Evolutionary conservation across 2,888 invertebrate genomes (phyloP), one percentile per base, ranked within the genome.

Genomic region (Molorchus minor): DNA sequence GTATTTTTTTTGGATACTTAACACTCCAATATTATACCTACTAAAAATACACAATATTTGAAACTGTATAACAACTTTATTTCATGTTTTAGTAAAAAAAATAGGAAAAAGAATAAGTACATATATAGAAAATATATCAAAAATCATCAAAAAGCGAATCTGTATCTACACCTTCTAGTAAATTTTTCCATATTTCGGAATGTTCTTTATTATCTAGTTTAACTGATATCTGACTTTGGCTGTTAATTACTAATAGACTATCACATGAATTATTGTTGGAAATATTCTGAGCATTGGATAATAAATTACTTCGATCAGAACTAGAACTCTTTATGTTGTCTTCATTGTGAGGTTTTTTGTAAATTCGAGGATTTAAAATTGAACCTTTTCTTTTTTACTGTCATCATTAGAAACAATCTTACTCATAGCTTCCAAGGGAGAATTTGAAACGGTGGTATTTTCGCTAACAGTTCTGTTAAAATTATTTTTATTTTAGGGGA

Each of bases 121-220:
- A 52, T 52, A 46, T 41, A 29, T 21, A 33, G 17, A 44, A 44
- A 29, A 47, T n/a, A 21, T 44, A 44, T 71, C 56, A 75, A 70
- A 75, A 74, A 49, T 75, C 75, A 43, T 71, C 73, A 63, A 75
- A 75, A 16, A 75, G 67, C 20, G 64, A 62, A 65, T 68, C 69
- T 12, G 71, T 57, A 68, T 76, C 75, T 12, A 75, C 56, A 30
- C 71, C 75, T 41, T 71, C 69, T 33, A 76, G 67, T 25, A 71
- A 41, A 56, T 64, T 68, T 57, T 71, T 65, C 62, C 71, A 69
- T 45, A 73, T 67, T 40, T 67, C 62, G 19, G 56, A 64, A 44
- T 74, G 61, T 49, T 73, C 72, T 47, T 51, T 35, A 30, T 52
- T 61, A 12, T 68, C 56, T 41, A 56, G 40, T 56, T 62, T 62